Evolutionary conservation across 2,888 invertebrate species (phyloP).

Genomic region (Acanthoscelides obtectus): DNA sequence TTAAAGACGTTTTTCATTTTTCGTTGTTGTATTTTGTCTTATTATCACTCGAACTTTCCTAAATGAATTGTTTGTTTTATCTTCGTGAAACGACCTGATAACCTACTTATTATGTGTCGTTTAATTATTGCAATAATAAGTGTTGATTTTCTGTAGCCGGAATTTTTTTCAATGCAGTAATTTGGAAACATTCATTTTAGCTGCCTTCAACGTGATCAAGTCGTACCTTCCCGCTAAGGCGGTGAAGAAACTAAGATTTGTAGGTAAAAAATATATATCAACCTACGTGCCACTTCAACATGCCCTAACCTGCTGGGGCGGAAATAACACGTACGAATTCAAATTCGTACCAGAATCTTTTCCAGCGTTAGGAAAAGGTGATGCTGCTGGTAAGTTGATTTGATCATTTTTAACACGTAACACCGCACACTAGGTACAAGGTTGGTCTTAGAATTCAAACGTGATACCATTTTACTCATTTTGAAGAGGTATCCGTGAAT

Average conservation of each 20-base stretch:
- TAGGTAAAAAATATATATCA: slow-evolving; percentile 68
- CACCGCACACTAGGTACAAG: too few species aligned
- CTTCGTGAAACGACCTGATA: neutral
- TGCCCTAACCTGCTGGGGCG: slow-evolving; percentile 76
- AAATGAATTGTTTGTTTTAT: neutral
- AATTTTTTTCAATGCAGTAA: too few species aligned
- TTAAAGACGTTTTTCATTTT: too few species aligned
- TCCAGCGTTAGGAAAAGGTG: slow-evolving; percentile 27
- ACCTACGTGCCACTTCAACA: slow-evolving; percentile 72
- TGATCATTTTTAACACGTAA: too few species aligned
- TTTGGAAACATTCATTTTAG: too few species aligned
- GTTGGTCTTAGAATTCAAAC: too few species aligned
- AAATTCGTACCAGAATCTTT: slow-evolving; percentile 62
- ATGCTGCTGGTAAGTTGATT: too few species aligned
- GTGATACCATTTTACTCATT: too few species aligned
- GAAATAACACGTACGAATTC: slow-evolving; percentile 68
- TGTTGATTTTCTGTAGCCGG: slow-evolving; percentile 12
- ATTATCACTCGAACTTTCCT: neutral
- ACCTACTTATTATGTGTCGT: neutral
- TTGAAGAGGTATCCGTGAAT: too few species aligned
- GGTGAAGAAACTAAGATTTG: slow-evolving; percentile 82
- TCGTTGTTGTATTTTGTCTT: too few species aligned
- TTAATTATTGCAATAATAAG: neutral
- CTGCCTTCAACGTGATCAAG: slow-evolving; percentile 89
- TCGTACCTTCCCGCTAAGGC: slow-evolving; percentile 82